Evolutionary conservation across 1,140 invertebrate species (phyloP).

Genomic region (Cydia splendana): DNA sequence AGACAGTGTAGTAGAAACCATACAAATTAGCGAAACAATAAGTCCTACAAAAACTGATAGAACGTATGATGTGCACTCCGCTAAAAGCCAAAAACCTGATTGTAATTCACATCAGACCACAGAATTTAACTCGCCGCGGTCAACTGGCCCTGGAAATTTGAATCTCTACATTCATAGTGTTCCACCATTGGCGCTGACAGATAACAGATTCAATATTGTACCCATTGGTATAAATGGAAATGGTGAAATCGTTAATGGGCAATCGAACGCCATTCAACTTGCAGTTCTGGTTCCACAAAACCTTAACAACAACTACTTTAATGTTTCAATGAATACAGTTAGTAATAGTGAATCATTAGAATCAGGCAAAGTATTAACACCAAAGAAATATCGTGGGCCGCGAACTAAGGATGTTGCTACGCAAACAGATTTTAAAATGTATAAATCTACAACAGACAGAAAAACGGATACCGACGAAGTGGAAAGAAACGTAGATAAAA

Average conservation of each 20-base stretch:
- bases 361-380: constrained; percentile 80
- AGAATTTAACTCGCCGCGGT: constrained; percentile 69
- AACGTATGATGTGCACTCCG: constrained; percentile 70
- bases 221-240: constrained; percentile 69
- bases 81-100: constrained; percentile 67
- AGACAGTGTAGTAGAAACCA: constrained; percentile 38
- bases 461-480: constrained; percentile 55
- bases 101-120: constrained; percentile 66
- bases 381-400: constrained; percentile 81
- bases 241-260: constrained; percentile 64
- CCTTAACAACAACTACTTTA: constrained; percentile 66
- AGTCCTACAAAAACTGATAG: constrained; percentile 69
- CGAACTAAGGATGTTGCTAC: constrained; percentile 83
- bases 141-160: constrained; percentile 63
- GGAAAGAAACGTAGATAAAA: constrained; percentile 61
- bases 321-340: constrained; percentile 65
- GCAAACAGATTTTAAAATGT: constrained; percentile 82
- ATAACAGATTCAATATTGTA: constrained; percentile 73
- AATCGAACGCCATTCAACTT: constrained; percentile 77
- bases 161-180: constrained; percentile 75
- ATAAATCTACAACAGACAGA: constrained; percentile 50
- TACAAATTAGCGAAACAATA: constrained; percentile 50
- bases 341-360: constrained; percentile 57
- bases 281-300: constrained; percentile 80
- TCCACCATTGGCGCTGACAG: constrained; percentile 64